phyloP scores from a whole-genome alignment of 2,888 invertebrate species.

The Andrena marginata region DNA sequence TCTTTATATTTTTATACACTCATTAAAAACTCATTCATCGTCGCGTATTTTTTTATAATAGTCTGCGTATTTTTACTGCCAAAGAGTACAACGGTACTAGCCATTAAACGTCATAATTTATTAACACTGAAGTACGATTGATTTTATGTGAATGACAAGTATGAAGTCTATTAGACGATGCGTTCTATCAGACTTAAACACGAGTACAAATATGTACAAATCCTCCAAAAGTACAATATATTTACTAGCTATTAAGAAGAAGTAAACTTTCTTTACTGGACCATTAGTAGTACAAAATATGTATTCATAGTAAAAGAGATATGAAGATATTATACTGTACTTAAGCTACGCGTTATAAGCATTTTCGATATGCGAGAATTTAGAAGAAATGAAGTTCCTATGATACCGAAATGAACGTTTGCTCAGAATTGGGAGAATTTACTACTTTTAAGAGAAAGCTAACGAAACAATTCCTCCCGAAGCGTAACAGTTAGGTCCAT shows the following conservation, averaged over 20 bases:
- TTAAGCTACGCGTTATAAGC: constrained; percentile 21
- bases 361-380: constrained; percentile 34
- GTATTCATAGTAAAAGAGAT: constrained; percentile 17
- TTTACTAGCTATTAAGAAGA: not conserved
- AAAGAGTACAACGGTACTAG: constrained; percentile 48
- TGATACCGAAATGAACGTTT: constrained; percentile 58
- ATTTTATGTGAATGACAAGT: constrained; percentile 10
- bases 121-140: not conserved
- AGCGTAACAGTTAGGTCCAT: constrained; percentile 31
- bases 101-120: constrained; percentile 25
- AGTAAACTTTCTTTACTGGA: not conserved
- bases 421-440: constrained; percentile 58
- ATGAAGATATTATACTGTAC: constrained; percentile 20
- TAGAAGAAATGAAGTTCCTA: constrained; percentile 66
- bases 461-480: constrained; percentile 45
- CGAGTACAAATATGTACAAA: not conserved
- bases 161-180: not conserved
- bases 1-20: constrained; percentile 30
- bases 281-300: constrained; percentile 50
- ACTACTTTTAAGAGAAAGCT: constrained; percentile 45
- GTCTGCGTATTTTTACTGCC: constrained; percentile 25
- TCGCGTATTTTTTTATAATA: constrained; percentile 24
- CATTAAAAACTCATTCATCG: not conserved
- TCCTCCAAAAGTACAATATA: not conserved
- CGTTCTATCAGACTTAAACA: constrained; percentile 16